Conservation (phyloP, 2,113 vertebrate species). For the Hypanus sabinus region DNA sequence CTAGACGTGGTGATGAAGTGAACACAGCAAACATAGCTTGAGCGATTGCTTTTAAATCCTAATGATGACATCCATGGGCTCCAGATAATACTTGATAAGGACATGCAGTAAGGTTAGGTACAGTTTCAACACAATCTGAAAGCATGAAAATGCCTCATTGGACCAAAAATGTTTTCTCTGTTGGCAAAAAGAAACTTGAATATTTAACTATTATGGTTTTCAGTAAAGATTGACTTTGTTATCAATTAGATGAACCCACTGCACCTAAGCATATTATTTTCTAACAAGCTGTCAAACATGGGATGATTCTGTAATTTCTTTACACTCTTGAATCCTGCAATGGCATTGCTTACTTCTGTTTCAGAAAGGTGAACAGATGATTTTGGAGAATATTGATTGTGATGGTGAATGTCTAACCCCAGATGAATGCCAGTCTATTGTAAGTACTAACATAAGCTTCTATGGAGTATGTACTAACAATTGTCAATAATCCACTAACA, state of each 20-base stretch:
- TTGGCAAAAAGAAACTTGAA: not conserved
- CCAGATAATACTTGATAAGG: not conserved
- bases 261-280: not conserved
- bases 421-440: slow-evolving; percentile 50
- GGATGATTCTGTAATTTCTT: not conserved
- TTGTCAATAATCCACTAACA: not conserved
- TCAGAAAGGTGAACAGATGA: slow-evolving; percentile 51
- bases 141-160: not conserved
- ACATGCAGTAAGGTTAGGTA: not conserved
- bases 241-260: not conserved
- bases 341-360: slow-evolving; percentile 49
- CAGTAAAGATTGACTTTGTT: not conserved
- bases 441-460: slow-evolving; percentile 49
- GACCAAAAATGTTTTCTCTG: not conserved
- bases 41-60: not conserved
- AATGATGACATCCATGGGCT: not conserved
- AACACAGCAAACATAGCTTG: not conserved
- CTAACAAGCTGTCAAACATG: not conserved
- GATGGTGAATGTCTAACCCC: slow-evolving; percentile 49
- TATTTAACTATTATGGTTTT: not conserved
- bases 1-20: not conserved
- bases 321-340: slow-evolving; percentile 36
- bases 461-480: not conserved
- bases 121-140: not conserved
- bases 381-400: slow-evolving; percentile 44